Percentiles rank a stretch among this genome's conserved stretches.
phyloP scores from a whole-genome alignment of 2,888 invertebrate species.

The Conops quadrifasciatus region DNA sequence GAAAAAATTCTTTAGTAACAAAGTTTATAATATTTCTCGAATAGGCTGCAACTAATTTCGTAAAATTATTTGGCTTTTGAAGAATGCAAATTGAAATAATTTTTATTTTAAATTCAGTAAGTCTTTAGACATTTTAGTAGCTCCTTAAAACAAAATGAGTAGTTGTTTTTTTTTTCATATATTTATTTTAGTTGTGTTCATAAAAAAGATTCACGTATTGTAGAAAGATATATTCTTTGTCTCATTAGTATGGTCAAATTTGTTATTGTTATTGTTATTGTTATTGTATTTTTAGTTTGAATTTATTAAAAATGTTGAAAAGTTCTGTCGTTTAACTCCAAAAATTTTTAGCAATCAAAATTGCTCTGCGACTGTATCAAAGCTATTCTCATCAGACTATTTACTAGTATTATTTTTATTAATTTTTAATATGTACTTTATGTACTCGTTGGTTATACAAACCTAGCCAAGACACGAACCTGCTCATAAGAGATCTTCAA shows the following conservation, averaged over 20 bases:
- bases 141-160: too few relatives aligned
- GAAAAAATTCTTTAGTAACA: neutral
- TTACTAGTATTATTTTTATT: too few relatives aligned
- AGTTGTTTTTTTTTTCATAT: conserved; percentile 36
- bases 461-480: too few relatives aligned
- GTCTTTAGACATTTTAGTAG: conserved; percentile 8
- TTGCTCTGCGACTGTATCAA: too few relatives aligned
- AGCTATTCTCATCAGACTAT: too few relatives aligned
- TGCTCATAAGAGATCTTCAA: too few relatives aligned
- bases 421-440: too few relatives aligned
- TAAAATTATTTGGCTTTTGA: too few relatives aligned
- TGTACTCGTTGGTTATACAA: too few relatives aligned
- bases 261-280: conserved; percentile 31
- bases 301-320: conserved; percentile 32
- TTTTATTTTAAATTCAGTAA: conserved; percentile 30
- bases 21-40: neutral
- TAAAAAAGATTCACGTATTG: conserved; percentile 22
- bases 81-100: neutral
- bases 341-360: too few relatives aligned
- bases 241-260: conserved; percentile 16
- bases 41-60: conserved; percentile 35
- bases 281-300: conserved; percentile 37
- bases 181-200: conserved; percentile 33
- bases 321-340: too few relatives aligned
- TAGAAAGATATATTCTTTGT: conserved; percentile 11